Evolutionary conservation across 2,113 vertebrate genomes (phyloP).

Genomic region (Thamnaconus septentrionalis): DNA sequence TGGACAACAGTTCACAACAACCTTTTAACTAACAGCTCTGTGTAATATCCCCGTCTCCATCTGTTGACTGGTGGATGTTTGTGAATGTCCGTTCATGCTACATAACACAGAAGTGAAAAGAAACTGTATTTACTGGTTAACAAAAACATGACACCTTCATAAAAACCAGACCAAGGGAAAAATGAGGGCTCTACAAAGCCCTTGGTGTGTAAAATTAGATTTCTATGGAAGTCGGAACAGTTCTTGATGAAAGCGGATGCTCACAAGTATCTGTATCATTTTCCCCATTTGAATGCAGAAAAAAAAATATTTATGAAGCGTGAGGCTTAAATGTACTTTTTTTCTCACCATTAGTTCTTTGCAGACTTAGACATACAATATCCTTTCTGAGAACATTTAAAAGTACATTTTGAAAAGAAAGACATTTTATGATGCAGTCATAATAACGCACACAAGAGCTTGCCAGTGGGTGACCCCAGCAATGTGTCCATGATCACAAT

Average conservation of each 20-base stretch:
- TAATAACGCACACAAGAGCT: too few relatives aligned
- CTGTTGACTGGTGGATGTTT: constrained; percentile 63
- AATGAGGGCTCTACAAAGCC: constrained; percentile 75
- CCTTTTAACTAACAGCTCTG: constrained; percentile 49
- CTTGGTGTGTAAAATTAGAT: constrained; percentile 81
- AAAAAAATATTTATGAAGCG: constrained; percentile 52
- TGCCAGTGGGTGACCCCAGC: too few relatives aligned
- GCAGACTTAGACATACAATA: too few relatives aligned
- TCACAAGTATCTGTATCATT: constrained; percentile 63
- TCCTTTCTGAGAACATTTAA: too few relatives aligned
- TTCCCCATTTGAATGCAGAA: constrained; percentile 56
- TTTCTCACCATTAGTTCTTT: background rate
- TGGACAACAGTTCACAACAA: too few relatives aligned
- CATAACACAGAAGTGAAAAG: constrained; percentile 50
- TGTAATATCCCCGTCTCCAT: constrained; percentile 50
- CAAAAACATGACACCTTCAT: constrained; percentile 77
- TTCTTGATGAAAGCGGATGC: constrained; percentile 72
- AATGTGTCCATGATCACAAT: too few relatives aligned
- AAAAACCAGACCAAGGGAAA: constrained; percentile 66
- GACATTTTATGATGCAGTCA: too few relatives aligned
- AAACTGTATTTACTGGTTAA: constrained; percentile 77
- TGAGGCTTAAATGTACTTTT: constrained; percentile 47
- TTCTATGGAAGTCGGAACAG: constrained; percentile 75
- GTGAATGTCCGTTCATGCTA: constrained; percentile 59
- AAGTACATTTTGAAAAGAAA: too few relatives aligned